Evolutionary conservation across 2,113 vertebrate species (phyloP).

Genomic region (Phalacrocorax aristotelis): DNA sequence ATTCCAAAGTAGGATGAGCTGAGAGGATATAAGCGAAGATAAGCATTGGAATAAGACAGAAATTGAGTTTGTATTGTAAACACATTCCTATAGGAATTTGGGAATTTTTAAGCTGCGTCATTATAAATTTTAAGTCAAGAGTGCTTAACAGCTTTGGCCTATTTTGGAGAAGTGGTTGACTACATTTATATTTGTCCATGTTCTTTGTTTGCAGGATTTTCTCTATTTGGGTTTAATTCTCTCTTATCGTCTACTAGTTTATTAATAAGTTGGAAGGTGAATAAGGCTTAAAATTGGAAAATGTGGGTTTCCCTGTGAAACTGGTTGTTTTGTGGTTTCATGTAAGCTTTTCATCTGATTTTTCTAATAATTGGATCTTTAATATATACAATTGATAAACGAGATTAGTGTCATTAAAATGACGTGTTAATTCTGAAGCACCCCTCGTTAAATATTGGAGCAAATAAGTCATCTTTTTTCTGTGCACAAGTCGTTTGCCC

Average conservation of each 20-base stretch:
- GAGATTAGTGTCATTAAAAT: neutral
- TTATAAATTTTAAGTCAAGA: neutral
- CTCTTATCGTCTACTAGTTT: neutral
- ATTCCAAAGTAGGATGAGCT: conserved; percentile 14
- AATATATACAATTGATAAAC: neutral
- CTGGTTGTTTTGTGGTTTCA: neutral
- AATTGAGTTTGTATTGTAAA: conserved; percentile 41
- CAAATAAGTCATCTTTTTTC: neutral
- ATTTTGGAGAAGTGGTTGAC: neutral
- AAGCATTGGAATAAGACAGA: neutral
- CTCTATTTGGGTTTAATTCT: conserved; percentile 5
- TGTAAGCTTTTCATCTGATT: neutral
- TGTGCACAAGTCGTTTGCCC: neutral
- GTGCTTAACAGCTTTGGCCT: neutral
- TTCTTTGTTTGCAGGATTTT: conserved; percentile 4
- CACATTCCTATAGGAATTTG: neutral
- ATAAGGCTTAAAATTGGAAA: neutral
- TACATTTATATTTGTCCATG: neutral
- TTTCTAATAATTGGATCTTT: neutral
- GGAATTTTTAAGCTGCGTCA: neutral
- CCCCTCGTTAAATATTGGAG: neutral
- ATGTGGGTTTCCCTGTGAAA: neutral
- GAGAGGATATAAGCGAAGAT: neutral
- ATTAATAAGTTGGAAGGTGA: neutral
- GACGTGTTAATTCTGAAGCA: neutral